Conservation (phyloP, 2,888 invertebrate genomes). For the Pediacus dermestoides region DNA sequence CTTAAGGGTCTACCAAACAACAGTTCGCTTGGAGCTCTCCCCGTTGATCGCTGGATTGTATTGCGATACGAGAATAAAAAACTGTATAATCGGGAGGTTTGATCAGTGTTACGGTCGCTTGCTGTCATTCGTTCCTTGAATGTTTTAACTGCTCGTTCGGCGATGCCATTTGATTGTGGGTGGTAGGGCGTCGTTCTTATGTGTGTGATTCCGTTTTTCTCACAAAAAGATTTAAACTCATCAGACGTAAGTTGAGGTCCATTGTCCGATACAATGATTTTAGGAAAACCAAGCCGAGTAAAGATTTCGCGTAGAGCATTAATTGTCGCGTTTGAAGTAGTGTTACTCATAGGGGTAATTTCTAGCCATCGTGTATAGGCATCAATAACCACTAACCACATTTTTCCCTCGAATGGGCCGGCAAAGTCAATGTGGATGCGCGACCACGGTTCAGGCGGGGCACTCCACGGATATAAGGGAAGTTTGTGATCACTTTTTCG, state of each 20-base stretch:
- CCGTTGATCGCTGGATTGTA: conserved; percentile 16
- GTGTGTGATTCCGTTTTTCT: conserved; percentile 15
- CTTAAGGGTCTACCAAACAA: too few species aligned
- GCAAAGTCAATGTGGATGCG: conserved; percentile 22
- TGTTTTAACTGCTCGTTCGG: conserved; percentile 18
- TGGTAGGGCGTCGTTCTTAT: conserved; percentile 18
- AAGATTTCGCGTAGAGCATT: conserved; percentile 18
- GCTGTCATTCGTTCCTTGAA: conserved; percentile 17
- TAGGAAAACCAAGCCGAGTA: conserved; percentile 30
- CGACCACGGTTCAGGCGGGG: conserved; percentile 22
- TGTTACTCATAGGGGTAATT: conserved; percentile 16
- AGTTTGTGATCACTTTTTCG: conserved; percentile 13
- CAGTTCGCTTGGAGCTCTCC: too few species aligned
- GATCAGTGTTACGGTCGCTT: background rate
- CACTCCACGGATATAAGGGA: conserved; percentile 20
- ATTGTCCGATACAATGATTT: conserved; percentile 32
- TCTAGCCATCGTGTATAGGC: conserved; percentile 18
- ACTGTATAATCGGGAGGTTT: conserved; percentile 7
- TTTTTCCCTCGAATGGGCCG: conserved; percentile 28
- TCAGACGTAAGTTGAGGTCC: conserved; percentile 28
- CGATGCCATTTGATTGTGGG: conserved; percentile 20
- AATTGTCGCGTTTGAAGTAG: conserved; percentile 21
- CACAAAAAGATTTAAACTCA: conserved; percentile 23
- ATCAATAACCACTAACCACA: conserved; percentile 26
- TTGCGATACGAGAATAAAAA: conserved; percentile 17